phyloP scores from a whole-genome alignment of 1,140 invertebrate species.

The Marisa cornuarietis region DNA sequence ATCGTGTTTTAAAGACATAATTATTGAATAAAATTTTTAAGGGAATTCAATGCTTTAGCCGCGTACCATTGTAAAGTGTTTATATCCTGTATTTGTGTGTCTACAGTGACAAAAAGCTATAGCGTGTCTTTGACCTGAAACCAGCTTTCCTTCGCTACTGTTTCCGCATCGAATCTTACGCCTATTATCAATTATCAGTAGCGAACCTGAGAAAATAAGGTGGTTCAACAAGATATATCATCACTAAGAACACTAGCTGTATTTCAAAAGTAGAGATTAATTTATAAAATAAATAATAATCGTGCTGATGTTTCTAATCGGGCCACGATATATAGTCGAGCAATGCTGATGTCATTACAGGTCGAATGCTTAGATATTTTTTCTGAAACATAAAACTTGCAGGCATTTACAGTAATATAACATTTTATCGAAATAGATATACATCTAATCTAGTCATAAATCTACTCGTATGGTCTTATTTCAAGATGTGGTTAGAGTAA shows the following conservation, averaged over 20 bases:
- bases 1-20: no score
- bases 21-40: no score
- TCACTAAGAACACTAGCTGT: neutral
- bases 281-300: neutral
- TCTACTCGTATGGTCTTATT: neutral
- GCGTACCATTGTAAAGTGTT: no score
- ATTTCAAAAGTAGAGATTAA: neutral
- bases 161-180: no score
- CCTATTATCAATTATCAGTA: no score
- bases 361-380: neutral
- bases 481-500: neutral
- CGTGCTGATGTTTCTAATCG: neutral
- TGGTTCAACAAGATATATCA: neutral
- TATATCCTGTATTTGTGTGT: no score
- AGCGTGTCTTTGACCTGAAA: no score
- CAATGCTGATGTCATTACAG: slow-evolving; percentile 18
- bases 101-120: no score
- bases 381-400: slow-evolving; percentile 7
- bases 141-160: no score
- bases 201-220: no score
- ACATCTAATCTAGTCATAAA: neutral
- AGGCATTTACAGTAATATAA: neutral
- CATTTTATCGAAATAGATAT: neutral
- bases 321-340: no score
- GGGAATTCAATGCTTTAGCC: no score